These are phyloP conservation scores for Trichogramma dendrolimi DNA, from an alignment of 2,888 invertebrate genomes.

Conservation along the genomic window DNA sequence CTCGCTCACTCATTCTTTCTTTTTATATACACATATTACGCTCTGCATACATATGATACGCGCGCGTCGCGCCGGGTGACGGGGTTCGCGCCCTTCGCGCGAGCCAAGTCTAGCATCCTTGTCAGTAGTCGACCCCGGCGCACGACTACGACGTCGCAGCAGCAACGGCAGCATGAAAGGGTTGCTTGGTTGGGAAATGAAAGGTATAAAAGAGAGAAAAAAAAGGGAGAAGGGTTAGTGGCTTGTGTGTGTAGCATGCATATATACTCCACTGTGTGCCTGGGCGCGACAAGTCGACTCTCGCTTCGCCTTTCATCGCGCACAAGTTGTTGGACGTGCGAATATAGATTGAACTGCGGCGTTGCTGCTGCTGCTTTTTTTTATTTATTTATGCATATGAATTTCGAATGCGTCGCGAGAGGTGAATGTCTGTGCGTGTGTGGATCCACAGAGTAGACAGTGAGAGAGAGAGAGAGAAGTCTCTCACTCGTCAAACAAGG, in stretches of 20 bases:
- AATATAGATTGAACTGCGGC: slow-evolving; percentile 51
- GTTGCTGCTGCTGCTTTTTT: slow-evolving; percentile 35
- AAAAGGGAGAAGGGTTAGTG: slow-evolving; percentile 11
- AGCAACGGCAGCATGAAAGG: slow-evolving; percentile 19
- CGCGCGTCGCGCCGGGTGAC: slow-evolving; percentile 10
- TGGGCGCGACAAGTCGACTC: slow-evolving; percentile 35
- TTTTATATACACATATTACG: slow-evolving; percentile 3
- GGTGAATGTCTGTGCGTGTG: slow-evolving; percentile 37
- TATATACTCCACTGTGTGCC: slow-evolving; percentile 44
- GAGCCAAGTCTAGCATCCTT: slow-evolving; percentile 1
- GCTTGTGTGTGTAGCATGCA: slow-evolving; percentile 42
- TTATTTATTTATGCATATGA: no score
- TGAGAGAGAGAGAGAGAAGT: no score
- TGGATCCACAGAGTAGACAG: no score
- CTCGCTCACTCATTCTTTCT: slow-evolving; percentile 7
- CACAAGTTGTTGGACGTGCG: slow-evolving; percentile 48
- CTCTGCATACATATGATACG: no score
- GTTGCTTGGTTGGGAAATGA: not conserved
- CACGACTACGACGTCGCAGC: slow-evolving; percentile 7
- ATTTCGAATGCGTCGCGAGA: slow-evolving; percentile 34
- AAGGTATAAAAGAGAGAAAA: not conserved
- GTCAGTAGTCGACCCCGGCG: not conserved
- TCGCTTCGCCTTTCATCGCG: not conserved
- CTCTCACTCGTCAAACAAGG: no score
- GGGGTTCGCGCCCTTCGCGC: slow-evolving; percentile 16